Conservation (phyloP, 2,113 vertebrate genomes). For the Melanerpes aurifrons region DNA sequence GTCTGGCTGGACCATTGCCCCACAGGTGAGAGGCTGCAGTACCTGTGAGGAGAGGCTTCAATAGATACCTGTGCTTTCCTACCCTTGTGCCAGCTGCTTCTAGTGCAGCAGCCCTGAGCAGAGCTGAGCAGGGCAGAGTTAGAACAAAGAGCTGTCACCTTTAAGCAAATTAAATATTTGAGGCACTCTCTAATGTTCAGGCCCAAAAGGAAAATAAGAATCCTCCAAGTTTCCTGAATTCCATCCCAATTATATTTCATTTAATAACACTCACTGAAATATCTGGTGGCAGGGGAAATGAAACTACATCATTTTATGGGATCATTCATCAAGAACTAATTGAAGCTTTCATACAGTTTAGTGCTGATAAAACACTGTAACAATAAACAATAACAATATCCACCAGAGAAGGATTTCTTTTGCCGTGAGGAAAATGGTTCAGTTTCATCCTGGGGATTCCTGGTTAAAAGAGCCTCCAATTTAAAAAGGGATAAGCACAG, state of each 20-base stretch:
- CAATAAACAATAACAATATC: conserved; percentile 90
- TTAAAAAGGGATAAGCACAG: conserved; percentile 82
- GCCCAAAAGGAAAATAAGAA: conserved; percentile 61
- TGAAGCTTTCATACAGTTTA: conserved; percentile 96
- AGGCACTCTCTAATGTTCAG: conserved; percentile 1
- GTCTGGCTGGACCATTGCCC: not conserved
- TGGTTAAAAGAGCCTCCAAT: conserved; percentile 83
- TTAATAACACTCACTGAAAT: conserved; percentile 92
- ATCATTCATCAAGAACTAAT: conserved; percentile 99
- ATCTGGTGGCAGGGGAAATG: conserved; percentile 93
- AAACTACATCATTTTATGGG: conserved; percentile 93
- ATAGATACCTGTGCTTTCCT: not conserved
- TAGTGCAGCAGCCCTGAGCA: no score
- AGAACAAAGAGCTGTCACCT: not conserved
- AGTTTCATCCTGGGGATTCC: conserved; percentile 84
- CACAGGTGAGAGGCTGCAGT: not conserved
- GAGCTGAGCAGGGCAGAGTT: not conserved
- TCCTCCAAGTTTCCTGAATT: conserved; percentile 75
- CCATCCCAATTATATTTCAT: conserved; percentile 83
- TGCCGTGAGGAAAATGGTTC: conserved; percentile 84
- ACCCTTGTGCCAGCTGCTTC: not conserved
- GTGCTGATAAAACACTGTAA: conserved; percentile 93
- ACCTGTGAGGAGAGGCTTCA: not conserved
- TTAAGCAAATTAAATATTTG: conserved; percentile 34
- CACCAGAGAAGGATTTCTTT: conserved; percentile 86